phyloP scores from a whole-genome alignment of 53 echinoderm and acorn worm species.

The Echinarachnius parma region DNA sequence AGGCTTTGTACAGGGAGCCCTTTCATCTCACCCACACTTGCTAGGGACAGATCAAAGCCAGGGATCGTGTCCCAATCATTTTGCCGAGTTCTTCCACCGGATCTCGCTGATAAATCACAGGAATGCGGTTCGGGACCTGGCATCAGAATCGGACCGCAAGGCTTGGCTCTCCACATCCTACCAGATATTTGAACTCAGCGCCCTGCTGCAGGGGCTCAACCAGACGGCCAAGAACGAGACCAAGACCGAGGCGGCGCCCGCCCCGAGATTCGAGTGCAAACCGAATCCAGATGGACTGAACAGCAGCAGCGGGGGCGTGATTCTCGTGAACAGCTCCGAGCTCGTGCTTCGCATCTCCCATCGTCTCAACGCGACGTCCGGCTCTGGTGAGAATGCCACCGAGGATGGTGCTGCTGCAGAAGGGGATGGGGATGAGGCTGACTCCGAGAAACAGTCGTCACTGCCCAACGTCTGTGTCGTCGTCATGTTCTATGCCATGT shows the following conservation, averaged over 20 bases:
- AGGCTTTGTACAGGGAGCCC: no score
- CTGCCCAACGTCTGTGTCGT: slow-evolving; percentile 49
- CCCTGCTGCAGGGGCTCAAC: slow-evolving; percentile 11
- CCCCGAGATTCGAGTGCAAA: slow-evolving; percentile 18
- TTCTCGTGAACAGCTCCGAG: slow-evolving; percentile 46
- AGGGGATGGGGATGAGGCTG: not conserved
- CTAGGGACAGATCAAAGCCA: no score
- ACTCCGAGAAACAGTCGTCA: slow-evolving; percentile 21
- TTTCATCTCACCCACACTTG: no score
- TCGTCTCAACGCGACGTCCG: not conserved
- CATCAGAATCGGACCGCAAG: no score
- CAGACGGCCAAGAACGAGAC: not conserved
- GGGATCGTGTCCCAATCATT: slow-evolving; percentile 15
- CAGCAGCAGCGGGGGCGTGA: slow-evolving; percentile 9
- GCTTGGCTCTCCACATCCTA: slow-evolving; percentile 19
- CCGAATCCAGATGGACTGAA: not conserved
- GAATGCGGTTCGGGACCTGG: not conserved
- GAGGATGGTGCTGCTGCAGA: not conserved
- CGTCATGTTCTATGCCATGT: slow-evolving; percentile 87
- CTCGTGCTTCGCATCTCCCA: slow-evolving; percentile 13
- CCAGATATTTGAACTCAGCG: slow-evolving; percentile 24
- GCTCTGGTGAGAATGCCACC: not conserved
- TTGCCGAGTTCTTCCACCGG: slow-evolving; percentile 30
- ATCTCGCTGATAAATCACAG: slow-evolving; percentile 4
- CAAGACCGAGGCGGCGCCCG: not conserved